phyloP scores from a whole-genome alignment of 2,797 vertebrate species.

The Discoglossus pictus region DNA sequence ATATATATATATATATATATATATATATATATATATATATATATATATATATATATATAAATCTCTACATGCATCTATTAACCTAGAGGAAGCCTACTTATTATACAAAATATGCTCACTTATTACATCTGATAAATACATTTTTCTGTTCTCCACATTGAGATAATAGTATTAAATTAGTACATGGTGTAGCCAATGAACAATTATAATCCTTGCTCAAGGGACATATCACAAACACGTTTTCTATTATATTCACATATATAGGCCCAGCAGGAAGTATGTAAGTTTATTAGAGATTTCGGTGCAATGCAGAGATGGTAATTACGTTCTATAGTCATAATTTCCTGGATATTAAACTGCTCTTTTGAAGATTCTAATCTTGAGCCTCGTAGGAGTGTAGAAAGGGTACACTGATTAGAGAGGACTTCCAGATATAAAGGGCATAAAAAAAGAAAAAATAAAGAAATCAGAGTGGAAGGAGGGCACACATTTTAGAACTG shows the following conservation, averaged over 20 bases:
- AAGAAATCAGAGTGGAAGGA: neutral
- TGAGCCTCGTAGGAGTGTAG: conserved; percentile 4
- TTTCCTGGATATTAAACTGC: conserved; percentile 42
- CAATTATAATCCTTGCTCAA: no score
- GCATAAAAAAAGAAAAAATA: conserved; percentile 2
- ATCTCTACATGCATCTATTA: no score
- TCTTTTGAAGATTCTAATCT: conserved; percentile 30
- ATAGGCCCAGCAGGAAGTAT: conserved; percentile 6
- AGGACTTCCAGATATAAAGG: conserved; percentile 34
- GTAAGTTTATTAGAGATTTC: conserved; percentile 15
- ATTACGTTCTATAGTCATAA: conserved; percentile 37
- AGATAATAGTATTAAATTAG: no score
- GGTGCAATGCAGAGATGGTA: conserved; percentile 17
- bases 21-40: no score
- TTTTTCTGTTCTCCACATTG: no score
- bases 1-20: no score
- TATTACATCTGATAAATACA: no score
- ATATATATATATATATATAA: no score
- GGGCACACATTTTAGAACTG: conserved; percentile 9
- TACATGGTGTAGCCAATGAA: no score
- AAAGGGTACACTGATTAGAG: conserved; percentile 24
- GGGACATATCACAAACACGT: neutral
- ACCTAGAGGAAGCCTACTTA: no score
- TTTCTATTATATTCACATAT: neutral
- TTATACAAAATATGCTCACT: no score